These are phyloP conservation scores for Fragum whitleyi DNA, from an alignment of 2,888 invertebrate genomes.

Conservation along the genomic window DNA sequence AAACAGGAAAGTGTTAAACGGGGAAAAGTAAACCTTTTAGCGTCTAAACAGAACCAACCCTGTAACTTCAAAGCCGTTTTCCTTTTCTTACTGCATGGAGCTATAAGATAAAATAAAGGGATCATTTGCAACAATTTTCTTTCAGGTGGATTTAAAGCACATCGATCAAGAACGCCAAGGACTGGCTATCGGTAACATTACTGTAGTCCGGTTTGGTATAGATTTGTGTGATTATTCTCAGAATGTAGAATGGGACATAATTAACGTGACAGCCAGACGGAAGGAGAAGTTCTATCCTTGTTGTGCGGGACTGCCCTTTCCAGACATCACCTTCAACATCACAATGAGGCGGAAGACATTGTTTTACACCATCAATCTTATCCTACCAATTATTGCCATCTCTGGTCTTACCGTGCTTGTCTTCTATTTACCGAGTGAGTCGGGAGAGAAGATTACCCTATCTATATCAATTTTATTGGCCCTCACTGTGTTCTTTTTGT, in stretches of 20 bases:
- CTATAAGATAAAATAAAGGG: too few relatives aligned
- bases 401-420: slow-evolving; percentile 97
- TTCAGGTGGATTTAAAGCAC: slow-evolving; percentile 43
- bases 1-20: too few relatives aligned
- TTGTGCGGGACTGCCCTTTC: slow-evolving; percentile 82
- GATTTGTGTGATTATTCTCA: slow-evolving; percentile 83
- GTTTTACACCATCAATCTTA: slow-evolving; percentile 98
- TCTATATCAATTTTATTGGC: slow-evolving; percentile 98
- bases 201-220: slow-evolving; percentile 73
- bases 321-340: slow-evolving; percentile 85
- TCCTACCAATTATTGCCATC: slow-evolving; percentile 97
- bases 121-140: too few relatives aligned
- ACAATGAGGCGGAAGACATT: slow-evolving; percentile 88
- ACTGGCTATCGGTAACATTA: slow-evolving; percentile 10
- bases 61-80: too few relatives aligned
- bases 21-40: too few relatives aligned
- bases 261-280: slow-evolving; percentile 87
- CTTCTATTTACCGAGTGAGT: slow-evolving; percentile 98
- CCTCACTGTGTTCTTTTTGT: slow-evolving; percentile 98
- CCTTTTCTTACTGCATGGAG: too few relatives aligned
- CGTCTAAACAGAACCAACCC: too few relatives aligned
- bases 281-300: slow-evolving; percentile 87
- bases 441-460: slow-evolving; percentile 98
- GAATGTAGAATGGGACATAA: slow-evolving; percentile 84
- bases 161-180: slow-evolving; percentile 28